Conservation (phyloP, 1,140 invertebrate genomes). For the Caenorhabditis brenneri region DNA sequence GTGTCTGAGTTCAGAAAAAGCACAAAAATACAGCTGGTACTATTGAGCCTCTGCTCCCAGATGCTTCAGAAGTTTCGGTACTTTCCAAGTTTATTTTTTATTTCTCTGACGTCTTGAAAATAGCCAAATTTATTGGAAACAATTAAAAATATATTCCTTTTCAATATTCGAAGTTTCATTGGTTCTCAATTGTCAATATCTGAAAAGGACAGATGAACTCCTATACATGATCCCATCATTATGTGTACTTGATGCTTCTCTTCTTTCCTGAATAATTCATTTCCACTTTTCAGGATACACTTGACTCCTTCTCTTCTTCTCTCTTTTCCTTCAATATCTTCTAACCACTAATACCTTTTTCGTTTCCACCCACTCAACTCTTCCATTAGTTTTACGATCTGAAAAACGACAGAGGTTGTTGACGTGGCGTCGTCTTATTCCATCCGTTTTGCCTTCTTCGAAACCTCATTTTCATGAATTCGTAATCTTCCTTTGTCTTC, state of each 20-base stretch:
- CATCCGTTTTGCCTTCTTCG: neutral
- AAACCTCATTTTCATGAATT: conserved; percentile 43
- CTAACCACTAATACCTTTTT: neutral
- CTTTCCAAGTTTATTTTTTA: too few relatives aligned
- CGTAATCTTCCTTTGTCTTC: conserved; percentile 28
- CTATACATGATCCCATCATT: neutral
- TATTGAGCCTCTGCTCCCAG: too few relatives aligned
- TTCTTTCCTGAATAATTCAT: conserved; percentile 31
- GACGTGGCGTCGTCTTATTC: neutral
- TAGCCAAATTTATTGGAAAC: too few relatives aligned
- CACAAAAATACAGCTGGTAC: too few relatives aligned
- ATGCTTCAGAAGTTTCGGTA: too few relatives aligned
- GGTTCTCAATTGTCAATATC: too few relatives aligned
- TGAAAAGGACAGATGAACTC: neutral
- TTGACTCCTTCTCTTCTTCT: neutral
- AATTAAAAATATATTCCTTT: too few relatives aligned
- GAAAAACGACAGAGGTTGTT: neutral
- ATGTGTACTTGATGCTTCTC: neutral
- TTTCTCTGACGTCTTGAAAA: too few relatives aligned
- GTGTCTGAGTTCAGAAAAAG: too few relatives aligned
- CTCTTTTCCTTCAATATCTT: neutral
- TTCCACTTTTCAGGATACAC: neutral
- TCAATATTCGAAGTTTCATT: too few relatives aligned
- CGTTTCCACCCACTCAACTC: too few relatives aligned
- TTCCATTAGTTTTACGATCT: conserved; percentile 17